Base-by-base conservation (phyloP, 2,888 invertebrate species). In the Microchrysa polita region DNA sequence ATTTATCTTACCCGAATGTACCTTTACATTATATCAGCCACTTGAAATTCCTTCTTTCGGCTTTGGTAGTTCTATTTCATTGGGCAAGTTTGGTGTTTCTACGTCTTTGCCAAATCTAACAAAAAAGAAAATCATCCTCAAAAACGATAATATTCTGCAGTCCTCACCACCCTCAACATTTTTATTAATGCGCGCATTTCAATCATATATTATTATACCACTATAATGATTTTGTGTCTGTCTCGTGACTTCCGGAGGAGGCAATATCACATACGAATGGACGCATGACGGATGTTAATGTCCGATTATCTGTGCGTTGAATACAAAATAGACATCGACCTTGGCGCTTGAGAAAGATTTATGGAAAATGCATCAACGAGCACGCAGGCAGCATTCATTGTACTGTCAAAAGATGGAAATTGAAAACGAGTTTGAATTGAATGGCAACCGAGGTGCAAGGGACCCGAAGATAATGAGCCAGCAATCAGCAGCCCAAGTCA, bases 251-350 rank as follows among this genome's bases (percentile, higher is more conserved):
- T 61, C 72, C 60, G 72, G 59, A 60, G 71, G 40, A 57, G 27
- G 27, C 60, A 48, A 61, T 61, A 63, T 74, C 53, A 74, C 27
- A 55, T n/a, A n/a, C n/a, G n/a, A 63, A 40, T 60, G 40, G 73
- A 59, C 75, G 75, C 73, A 75, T 75, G 73, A 59, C 75, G 75
- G 75, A 75, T 75, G 73, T 73, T 55, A 69, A 73, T 69, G 73
- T 65, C 72, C 44, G 55, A 53, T 65, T 65, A 71, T 73, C 55
- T 53, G 72, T 59, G 52, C 53, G 18, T 71, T 61, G 73, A 69
- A 73, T 73, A 75, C 65, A 71, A 73, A 75, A 42, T 10, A 53
- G 42, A 22, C 20, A 40, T 63, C 75, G 72, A 75, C 73, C 75
- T 75, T 75, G 73, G 67, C 65, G 55, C 55, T 34, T 7, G 27